These are phyloP conservation scores for Polydesmus complanatus DNA, from an alignment of 2,888 invertebrate species.

Conservation along the genomic window DNA sequence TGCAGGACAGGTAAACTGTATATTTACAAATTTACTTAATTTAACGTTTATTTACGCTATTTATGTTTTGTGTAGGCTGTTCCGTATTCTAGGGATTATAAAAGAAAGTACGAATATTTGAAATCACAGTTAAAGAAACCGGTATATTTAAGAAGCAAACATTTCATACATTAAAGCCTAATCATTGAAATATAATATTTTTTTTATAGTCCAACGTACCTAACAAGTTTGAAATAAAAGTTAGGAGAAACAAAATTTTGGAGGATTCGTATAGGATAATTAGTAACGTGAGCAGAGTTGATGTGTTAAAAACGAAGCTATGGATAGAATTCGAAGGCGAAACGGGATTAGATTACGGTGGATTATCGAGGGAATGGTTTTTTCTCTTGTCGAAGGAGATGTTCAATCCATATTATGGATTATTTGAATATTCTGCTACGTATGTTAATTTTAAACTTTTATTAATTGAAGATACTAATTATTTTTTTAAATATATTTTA, in stretches of 20 bases:
- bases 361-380: conserved; percentile 95
- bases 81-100: conserved; percentile 96
- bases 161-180: background rate
- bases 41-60: conserved; percentile 2
- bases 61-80: conserved; percentile 50
- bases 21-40: background rate
- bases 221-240: conserved; percentile 93
- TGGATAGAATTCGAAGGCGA: conserved; percentile 99
- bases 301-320: conserved; percentile 87
- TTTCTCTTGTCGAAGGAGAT: conserved; percentile 96
- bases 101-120: conserved; percentile 96
- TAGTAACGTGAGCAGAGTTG: conserved; percentile 74
- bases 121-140: conserved; percentile 92
- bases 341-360: conserved; percentile 91
- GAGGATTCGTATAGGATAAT: conserved; percentile 96
- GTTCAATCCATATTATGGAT: conserved; percentile 99
- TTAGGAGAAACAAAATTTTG: conserved; percentile 71
- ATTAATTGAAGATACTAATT: background rate
- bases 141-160: conserved; percentile 39
- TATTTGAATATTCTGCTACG: conserved; percentile 99
- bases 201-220: conserved; percentile 73
- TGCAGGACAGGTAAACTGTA: conserved; percentile 62
- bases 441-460: conserved; percentile 37
- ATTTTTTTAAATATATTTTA: conserved; percentile 21
- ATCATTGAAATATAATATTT: background rate